phyloP scores from a whole-genome alignment of 2,113 vertebrate species.

The Hiodon tergisus region DNA sequence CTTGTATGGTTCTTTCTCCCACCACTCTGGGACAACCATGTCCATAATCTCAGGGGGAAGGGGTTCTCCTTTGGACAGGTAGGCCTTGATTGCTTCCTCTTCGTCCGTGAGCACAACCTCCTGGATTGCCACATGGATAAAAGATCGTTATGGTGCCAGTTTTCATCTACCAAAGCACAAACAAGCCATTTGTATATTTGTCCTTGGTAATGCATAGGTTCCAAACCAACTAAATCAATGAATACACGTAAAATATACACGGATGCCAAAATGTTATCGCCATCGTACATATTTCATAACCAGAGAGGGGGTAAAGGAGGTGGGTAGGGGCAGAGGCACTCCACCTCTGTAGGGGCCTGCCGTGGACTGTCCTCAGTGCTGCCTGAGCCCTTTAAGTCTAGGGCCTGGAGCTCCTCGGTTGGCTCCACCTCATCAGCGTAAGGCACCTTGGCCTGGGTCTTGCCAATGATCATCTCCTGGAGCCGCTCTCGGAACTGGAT shows the following conservation, averaged over 20 bases:
- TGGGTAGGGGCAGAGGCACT: neutral
- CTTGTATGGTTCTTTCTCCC: conserved; percentile 85
- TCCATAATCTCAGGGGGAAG: conserved; percentile 73
- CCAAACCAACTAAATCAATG: no score
- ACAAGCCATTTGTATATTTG: neutral
- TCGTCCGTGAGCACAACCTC: conserved; percentile 68
- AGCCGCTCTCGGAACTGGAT: conserved; percentile 85
- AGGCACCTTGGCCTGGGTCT: conserved; percentile 66
- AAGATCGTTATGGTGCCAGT: neutral
- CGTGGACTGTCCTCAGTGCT: neutral
- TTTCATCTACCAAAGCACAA: neutral
- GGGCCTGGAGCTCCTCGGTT: conserved; percentile 45
- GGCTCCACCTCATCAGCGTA: conserved; percentile 61
- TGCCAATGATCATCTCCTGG: conserved; percentile 76
- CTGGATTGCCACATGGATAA: conserved; percentile 17
- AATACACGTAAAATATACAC: no score
- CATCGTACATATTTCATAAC: no score
- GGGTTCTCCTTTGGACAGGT: conserved; percentile 59
- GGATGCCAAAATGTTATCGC: no score
- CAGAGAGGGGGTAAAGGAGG: no score
- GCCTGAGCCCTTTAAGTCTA: neutral
- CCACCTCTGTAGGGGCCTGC: conserved; percentile 8
- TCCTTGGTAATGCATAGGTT: neutral
- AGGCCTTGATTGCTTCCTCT: conserved; percentile 75
- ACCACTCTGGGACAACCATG: conserved; percentile 70